Evolutionary conservation across 2,888 invertebrate species (phyloP).

Genomic region (Andrena bucephala): DNA sequence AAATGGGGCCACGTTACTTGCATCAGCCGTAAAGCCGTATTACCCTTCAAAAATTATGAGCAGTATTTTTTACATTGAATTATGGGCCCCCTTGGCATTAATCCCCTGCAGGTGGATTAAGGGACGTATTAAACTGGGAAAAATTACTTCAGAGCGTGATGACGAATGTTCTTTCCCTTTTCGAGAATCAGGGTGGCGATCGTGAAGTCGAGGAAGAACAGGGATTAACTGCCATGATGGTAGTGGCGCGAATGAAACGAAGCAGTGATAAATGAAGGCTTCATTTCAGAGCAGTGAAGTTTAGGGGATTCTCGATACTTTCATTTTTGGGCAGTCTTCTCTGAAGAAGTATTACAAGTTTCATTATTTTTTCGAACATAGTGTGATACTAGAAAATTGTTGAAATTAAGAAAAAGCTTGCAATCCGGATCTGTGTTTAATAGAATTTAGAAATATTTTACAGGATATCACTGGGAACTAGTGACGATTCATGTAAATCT

Average conservation of each 20-base stretch:
- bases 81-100: neutral
- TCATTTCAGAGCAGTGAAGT: neutral
- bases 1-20: constrained; percentile 16
- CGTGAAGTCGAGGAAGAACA: neutral
- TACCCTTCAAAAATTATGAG: constrained; percentile 3
- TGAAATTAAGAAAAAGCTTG: too few relatives aligned
- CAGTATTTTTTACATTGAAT: constrained; percentile 34
- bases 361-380: too few relatives aligned
- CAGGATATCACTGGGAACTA: too few relatives aligned
- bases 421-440: too few relatives aligned
- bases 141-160: neutral
- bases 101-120: constrained; percentile 5
- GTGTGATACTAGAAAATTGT: too few relatives aligned
- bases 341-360: too few relatives aligned
- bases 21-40: neutral
- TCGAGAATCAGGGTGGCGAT: neutral
- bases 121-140: constrained; percentile 5
- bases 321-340: too few relatives aligned
- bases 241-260: neutral
- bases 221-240: neutral
- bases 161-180: constrained; percentile 14
- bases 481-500: too few relatives aligned
- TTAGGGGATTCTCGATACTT: neutral
- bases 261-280: constrained; percentile 6
- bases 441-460: too few relatives aligned